phyloP scores from a whole-genome alignment of 2,888 invertebrate species.

The Dusona sp. region DNA sequence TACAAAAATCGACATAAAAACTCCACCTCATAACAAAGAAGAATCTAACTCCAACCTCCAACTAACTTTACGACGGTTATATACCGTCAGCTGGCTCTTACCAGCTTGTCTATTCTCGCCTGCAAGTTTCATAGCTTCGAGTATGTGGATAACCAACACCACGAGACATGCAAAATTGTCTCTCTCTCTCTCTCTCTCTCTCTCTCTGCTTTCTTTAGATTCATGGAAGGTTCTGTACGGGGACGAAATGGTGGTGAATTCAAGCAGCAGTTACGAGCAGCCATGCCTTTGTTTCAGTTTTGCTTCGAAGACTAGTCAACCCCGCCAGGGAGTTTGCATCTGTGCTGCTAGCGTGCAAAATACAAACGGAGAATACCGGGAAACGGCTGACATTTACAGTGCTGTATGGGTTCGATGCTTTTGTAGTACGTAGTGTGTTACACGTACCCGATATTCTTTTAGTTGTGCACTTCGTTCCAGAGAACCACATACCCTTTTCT shows the following conservation, averaged over 20 bases:
- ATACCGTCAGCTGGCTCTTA: not conserved
- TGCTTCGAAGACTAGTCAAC: conserved; percentile 27
- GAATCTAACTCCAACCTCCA: too few species aligned
- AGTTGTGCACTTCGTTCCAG: conserved; percentile 44
- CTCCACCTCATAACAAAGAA: too few species aligned
- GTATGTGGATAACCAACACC: conserved; percentile 15
- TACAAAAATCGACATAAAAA: too few species aligned
- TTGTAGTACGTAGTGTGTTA: conserved; percentile 40
- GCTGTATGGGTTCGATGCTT: conserved; percentile 50
- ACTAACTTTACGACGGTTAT: conserved; percentile 16
- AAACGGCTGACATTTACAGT: conserved; percentile 72
- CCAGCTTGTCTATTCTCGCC: not conserved
- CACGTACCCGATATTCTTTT: conserved; percentile 10
- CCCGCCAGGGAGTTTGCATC: conserved; percentile 46
- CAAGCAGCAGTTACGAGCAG: conserved; percentile 59
- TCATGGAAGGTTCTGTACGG: conserved; percentile 14
- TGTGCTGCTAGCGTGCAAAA: conserved; percentile 64
- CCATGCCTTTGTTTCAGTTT: conserved; percentile 59
- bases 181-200: not conserved
- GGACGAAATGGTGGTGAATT: conserved; percentile 58
- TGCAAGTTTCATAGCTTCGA: not conserved
- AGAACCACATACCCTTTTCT: conserved; percentile 39
- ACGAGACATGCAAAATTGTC: not conserved
- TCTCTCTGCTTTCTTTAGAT: not conserved
- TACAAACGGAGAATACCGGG: conserved; percentile 67